These are phyloP conservation scores for Nomada fucata DNA, from an alignment of 2,888 invertebrate species.

Conservation along the genomic window DNA sequence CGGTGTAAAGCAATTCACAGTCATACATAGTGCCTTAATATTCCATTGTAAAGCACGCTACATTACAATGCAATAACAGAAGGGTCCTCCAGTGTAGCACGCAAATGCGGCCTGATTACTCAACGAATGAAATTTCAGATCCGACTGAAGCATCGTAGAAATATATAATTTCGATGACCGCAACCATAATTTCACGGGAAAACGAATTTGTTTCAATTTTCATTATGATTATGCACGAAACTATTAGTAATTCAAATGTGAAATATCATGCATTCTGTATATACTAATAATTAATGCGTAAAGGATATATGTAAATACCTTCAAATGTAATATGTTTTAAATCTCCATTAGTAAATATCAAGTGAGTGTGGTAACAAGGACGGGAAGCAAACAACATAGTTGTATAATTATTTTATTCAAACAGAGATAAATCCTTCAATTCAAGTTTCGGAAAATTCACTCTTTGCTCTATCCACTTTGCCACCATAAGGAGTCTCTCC, in stretches of 20 bases:
- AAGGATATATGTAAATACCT: neutral
- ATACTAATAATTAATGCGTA: neutral
- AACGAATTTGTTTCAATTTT: conserved; percentile 6
- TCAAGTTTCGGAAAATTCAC: conserved; percentile 87
- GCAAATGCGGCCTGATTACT: conserved; percentile 61
- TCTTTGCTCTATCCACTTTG: conserved; percentile 91
- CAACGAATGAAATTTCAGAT: conserved; percentile 67
- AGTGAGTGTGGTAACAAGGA: neutral
- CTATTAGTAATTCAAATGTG: neutral
- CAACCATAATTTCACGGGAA: conserved; percentile 14
- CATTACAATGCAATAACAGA: conserved; percentile 39
- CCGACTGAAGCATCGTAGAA: conserved; percentile 39
- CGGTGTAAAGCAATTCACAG: conserved; percentile 40
- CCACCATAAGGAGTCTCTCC: conserved; percentile 89
- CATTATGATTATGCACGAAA: neutral
- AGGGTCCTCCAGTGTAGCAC: conserved; percentile 33
- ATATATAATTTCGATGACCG: conserved; percentile 40
- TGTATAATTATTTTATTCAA: conserved; percentile 62
- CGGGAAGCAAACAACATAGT: neutral
- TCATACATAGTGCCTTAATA: neutral
- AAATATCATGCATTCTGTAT: neutral
- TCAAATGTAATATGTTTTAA: neutral
- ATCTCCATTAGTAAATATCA: neutral
- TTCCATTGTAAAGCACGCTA: conserved; percentile 43
- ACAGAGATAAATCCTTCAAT: conserved; percentile 68